Base-by-base conservation (phyloP, 2,113 vertebrate genomes). In the Pelecanoides urinatrix region DNA sequence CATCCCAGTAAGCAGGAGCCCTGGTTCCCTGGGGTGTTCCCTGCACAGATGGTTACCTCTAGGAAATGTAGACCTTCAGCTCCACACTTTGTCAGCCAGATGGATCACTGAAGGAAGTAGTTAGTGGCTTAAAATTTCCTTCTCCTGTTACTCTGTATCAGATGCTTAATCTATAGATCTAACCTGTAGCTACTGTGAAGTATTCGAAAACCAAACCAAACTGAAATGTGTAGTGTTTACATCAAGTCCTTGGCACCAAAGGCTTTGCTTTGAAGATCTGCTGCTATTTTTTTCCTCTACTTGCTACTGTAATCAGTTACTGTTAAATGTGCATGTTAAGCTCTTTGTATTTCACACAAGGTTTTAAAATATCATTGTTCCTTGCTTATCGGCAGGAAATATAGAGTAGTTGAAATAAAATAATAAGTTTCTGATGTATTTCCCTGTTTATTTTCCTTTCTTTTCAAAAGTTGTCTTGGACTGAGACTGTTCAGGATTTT, bases 311-410 rank as follows among this genome's bases (percentile, higher is more conserved):
- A 30, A 13, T 29, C 29, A 47, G 2, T 70, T 32, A 10, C 22
- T 74, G 15, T 15, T 26, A 52, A 55, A 52, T 0, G 5, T 27
- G 15, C 0, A 2, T 29, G 9, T 25, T 93, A 4, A 0, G 2
- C 2, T 84, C 13, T 63, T 72, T 8, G 7, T 36, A 40, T 62
- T 88, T 81, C 71, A 50, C 27, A 9, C 9, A 14, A 11, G 22
- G 6, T 58, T 93, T 88, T 73, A 45, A 84, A 76, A 34, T 53
- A 23, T 38, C 12, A 20, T 14, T 70, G 1, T 83, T 70, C 2
- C 6, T 68, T 83, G 13, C 26, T 82, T 79, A 53, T 10, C 50
- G 42, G 29, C 50, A 84, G 65, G 53, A 80, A 76, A 55, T 58
- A 59, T 2, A 21, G 10, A 42, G 3, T 17, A 49, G 26, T 61